Evolutionary conservation across 2,888 invertebrate species (phyloP).

Genomic region (Gymnocheta viridis): DNA sequence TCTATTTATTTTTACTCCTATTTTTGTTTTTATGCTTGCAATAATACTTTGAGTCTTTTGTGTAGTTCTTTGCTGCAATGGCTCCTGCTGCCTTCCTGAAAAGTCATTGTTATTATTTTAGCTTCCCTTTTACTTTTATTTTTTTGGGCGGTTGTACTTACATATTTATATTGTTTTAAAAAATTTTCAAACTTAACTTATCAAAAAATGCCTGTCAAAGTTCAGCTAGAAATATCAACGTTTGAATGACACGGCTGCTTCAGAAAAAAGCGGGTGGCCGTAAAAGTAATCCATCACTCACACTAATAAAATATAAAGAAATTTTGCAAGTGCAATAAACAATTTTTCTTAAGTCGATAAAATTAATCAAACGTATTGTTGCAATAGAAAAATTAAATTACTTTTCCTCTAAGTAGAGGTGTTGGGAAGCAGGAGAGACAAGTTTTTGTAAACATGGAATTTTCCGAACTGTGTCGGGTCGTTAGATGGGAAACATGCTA

Average conservation of each 20-base stretch:
- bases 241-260: not conserved
- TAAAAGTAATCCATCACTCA: too few species aligned
- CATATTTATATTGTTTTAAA: constrained; percentile 8
- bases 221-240: constrained; percentile 46
- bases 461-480: too few species aligned
- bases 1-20: constrained; percentile 30
- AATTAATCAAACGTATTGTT: too few species aligned
- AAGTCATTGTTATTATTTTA: constrained; percentile 1
- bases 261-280: not conserved
- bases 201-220: constrained; percentile 50
- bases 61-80: not conserved
- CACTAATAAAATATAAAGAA: too few species aligned
- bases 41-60: constrained; percentile 45
- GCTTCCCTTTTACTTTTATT: constrained; percentile 3
- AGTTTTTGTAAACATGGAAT: too few species aligned
- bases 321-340: too few species aligned
- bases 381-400: too few species aligned
- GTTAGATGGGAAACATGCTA: too few species aligned
- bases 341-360: too few species aligned
- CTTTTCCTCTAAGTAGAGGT: too few species aligned
- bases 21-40: constrained; percentile 6
- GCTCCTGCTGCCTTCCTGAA: not conserved
- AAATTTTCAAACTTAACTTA: constrained; percentile 59
- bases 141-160: constrained; percentile 6
- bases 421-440: too few species aligned